Evolutionary conservation across 2,113 vertebrate species (phyloP), one percentile per base, ranked within the genome.

Genomic region (Colinus virginianus): DNA sequence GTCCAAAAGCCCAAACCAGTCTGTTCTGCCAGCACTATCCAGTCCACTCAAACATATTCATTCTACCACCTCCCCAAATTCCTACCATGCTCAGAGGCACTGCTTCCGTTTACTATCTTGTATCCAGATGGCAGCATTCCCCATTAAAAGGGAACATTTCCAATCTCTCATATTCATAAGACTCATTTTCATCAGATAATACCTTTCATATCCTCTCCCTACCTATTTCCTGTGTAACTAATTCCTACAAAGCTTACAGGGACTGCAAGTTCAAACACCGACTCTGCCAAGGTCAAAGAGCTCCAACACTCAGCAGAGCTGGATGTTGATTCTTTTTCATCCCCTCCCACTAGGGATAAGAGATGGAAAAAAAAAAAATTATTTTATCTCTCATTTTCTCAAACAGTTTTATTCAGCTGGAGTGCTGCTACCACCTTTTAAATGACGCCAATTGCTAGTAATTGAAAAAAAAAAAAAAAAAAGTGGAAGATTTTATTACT

Each of bases 241-340:
- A 74, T 61, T 82, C 75, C 75, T 70, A 2, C 76, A 83, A 34
- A 68, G 66, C 81, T 91, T 30, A 4, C 11, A 42, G n/a, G 38
- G 42, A 28, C 34, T 22, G 26, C 26, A 0, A 0, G 67, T 70
- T 90, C 84, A 77, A 69, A 59, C 16, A 8, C 30, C 1, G 0
- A 1, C 75, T 64, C 74, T 46, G 51, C 78, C 95, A 90, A 89
- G 84, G 89, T 89, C 92, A 87, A 81, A 71, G 91, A 68, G 63
- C 40, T 84, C 66, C 72, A 5, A 12, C 1, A 2, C 76, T 78
- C 83, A 72, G 88, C 66, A 13, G 32, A 0, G 3, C 58, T 2
- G 3, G 62, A 36, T 43, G 19, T 34, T 0, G 6, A 48, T 72
- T 84, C 86, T 32, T 64, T 70, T 83, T 71, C 76, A 75, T 51